Evolutionary conservation across 2,113 vertebrate species (phyloP).

Genomic region (Larimichthys crocea): DNA sequence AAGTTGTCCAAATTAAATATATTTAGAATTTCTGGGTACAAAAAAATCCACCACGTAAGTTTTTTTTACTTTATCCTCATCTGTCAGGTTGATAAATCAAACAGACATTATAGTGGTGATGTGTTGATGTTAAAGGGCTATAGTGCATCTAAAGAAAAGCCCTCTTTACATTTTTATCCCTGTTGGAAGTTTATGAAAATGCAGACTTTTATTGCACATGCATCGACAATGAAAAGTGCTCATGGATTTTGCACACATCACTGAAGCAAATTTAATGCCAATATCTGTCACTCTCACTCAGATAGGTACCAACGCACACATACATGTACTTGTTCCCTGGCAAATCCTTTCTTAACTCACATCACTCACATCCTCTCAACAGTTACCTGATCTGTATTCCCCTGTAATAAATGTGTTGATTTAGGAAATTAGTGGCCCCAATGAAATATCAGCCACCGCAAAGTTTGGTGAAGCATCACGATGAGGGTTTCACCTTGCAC

Average conservation of each 20-base stretch:
- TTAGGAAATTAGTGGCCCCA: not conserved
- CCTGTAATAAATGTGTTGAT: conserved; percentile 23
- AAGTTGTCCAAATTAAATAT: not conserved
- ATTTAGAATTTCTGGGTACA: not conserved
- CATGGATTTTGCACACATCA: conserved; percentile 47
- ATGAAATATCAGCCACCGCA: not conserved
- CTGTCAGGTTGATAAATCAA: not conserved
- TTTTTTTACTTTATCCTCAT: not conserved
- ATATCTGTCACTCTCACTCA: conserved; percentile 4
- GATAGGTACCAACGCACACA: not conserved
- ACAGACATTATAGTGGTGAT: not conserved
- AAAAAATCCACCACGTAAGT: not conserved
- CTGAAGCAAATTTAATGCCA: conserved; percentile 52
- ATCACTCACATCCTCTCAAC: conserved; percentile 5
- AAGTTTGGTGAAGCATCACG: conserved; percentile 23
- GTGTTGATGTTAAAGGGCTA: not conserved
- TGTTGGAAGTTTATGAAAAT: conserved; percentile 1
- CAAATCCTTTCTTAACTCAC: not conserved
- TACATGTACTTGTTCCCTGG: not conserved
- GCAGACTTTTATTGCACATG: conserved; percentile 9
- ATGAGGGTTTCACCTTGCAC: conserved; percentile 11
- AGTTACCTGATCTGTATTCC: not conserved
- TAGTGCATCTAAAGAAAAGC: not conserved
- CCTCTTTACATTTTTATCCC: not conserved
- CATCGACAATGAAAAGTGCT: conserved; percentile 31